Evolutionary conservation across 2,113 vertebrate genomes (phyloP).

Genomic region (Scolopax mira): DNA sequence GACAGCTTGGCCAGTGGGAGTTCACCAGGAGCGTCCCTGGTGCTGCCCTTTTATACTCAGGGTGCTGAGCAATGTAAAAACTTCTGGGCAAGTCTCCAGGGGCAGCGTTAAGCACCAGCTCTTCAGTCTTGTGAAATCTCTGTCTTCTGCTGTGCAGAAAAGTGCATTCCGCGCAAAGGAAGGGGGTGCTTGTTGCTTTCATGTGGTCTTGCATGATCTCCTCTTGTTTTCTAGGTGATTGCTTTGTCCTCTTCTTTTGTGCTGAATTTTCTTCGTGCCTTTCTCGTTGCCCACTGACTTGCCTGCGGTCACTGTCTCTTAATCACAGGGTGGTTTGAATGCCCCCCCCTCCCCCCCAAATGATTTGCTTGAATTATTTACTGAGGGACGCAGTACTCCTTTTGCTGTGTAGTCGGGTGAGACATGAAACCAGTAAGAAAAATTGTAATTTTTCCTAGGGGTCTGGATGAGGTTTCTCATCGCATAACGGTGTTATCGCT

Average conservation of each 20-base stretch:
- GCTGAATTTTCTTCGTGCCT: background rate
- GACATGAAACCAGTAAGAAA: background rate
- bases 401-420: background rate
- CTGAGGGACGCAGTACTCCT: background rate
- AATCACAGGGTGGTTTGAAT: background rate
- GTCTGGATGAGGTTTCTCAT: background rate
- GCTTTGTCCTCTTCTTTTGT: background rate
- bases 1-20: background rate
- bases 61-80: background rate
- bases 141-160: background rate
- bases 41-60: background rate
- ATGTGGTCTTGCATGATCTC: background rate
- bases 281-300: background rate
- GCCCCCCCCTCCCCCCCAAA: background rate
- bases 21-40: background rate
- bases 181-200: background rate
- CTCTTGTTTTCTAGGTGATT: background rate
- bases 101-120: background rate
- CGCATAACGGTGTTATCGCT: background rate
- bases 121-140: background rate
- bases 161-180: background rate
- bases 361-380: background rate
- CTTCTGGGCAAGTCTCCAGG: constrained; percentile 20
- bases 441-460: background rate
- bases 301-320: background rate